These are phyloP conservation scores for Butorides virescens DNA, from an alignment of 2,113 vertebrate genomes.

Conservation along the genomic window DNA sequence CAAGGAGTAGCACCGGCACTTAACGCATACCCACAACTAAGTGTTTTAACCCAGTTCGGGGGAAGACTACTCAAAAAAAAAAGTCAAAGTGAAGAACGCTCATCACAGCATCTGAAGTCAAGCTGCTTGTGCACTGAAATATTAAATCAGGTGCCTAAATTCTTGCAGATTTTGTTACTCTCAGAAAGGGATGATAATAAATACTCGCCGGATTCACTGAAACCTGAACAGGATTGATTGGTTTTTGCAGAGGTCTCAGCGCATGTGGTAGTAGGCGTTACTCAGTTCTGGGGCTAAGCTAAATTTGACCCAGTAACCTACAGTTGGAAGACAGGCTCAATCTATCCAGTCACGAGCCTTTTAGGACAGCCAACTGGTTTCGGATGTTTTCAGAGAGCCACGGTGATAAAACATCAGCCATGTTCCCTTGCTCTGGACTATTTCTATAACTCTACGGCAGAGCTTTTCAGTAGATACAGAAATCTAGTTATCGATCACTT, in stretches of 20 bases:
- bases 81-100: background rate
- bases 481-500: conserved; percentile 47
- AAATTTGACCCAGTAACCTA: background rate
- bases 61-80: background rate
- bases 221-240: background rate
- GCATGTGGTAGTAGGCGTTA: background rate
- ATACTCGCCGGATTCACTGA: background rate
- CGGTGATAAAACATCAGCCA: background rate
- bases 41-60: background rate
- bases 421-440: background rate
- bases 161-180: background rate
- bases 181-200: background rate
- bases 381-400: background rate
- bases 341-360: background rate
- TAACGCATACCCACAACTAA: background rate
- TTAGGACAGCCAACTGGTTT: background rate
- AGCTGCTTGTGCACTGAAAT: background rate
- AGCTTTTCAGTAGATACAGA: conserved; percentile 5
- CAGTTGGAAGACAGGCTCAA: background rate
- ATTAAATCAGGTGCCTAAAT: background rate
- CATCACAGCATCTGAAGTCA: background rate
- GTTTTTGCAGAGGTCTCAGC: background rate
- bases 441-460: background rate
- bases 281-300: background rate
- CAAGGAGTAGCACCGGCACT: background rate